These are phyloP conservation scores for Drosophila ustulata DNA, from an alignment of 2,888 invertebrate species.

Conservation along the genomic window DNA sequence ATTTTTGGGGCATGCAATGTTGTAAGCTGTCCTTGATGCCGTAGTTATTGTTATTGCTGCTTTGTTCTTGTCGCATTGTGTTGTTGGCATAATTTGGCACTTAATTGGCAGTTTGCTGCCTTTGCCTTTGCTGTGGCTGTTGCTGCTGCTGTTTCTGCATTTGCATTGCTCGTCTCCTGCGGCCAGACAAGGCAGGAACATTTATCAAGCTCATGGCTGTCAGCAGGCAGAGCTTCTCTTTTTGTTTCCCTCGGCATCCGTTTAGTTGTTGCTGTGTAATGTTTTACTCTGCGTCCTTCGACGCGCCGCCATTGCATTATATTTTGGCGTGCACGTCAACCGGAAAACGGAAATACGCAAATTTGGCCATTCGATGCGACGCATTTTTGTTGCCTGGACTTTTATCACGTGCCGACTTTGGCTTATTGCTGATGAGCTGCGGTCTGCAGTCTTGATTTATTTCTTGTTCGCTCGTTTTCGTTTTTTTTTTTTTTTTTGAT, in stretches of 20 bases:
- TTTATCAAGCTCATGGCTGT: conserved; percentile 72
- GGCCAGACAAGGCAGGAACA: conserved; percentile 36
- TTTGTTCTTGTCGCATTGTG: conserved; percentile 18
- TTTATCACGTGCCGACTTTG: conserved; percentile 47
- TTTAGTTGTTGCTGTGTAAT: conserved; percentile 21
- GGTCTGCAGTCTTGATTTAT: conserved; percentile 34
- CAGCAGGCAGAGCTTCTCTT: conserved; percentile 28
- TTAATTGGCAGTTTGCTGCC: conserved; percentile 69
- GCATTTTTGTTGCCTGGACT: neutral
- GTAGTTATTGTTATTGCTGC: conserved; percentile 15
- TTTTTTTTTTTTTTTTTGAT: neutral
- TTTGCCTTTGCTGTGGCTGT: conserved; percentile 26
- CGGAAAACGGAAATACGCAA: conserved; percentile 66
- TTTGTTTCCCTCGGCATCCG: conserved; percentile 16
- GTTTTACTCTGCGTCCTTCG: conserved; percentile 28
- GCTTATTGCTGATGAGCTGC: conserved; percentile 51
- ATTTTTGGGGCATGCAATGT: neutral
- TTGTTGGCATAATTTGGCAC: conserved; percentile 73
- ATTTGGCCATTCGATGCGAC: conserved; percentile 53
- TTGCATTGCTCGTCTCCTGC: conserved; percentile 24
- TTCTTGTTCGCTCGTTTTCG: neutral
- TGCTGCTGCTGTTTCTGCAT: conserved; percentile 20
- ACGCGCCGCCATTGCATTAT: conserved; percentile 35
- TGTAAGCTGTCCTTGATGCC: conserved; percentile 33
- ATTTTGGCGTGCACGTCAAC: conserved; percentile 39